Evolutionary conservation across 2,797 vertebrate species (phyloP).

Genomic region (Rhodeus uyekii): DNA sequence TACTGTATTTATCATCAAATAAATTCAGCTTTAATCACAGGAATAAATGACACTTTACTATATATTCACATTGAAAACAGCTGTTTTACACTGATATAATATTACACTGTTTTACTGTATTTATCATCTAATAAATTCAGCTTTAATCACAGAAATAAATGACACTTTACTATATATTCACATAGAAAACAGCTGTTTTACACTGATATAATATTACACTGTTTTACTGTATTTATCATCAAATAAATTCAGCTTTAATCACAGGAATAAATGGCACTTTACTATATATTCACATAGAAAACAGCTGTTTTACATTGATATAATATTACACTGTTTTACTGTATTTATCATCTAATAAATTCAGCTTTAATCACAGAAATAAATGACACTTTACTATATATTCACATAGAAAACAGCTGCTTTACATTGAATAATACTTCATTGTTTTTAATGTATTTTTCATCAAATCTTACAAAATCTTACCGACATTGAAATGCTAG

Average conservation of each 20-base stretch:
- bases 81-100: rapidly evolving
- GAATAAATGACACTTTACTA: not conserved
- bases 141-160: not conserved
- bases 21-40: not conserved
- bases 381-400: not conserved
- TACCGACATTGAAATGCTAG: too few species aligned
- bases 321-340: not conserved
- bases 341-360: not conserved
- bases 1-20: not conserved
- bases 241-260: not conserved
- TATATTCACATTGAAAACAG: not conserved
- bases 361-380: not conserved
- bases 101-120: not conserved
- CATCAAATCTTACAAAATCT: too few species aligned
- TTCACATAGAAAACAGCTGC: not conserved
- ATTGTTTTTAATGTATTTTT: not conserved
- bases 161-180: not conserved
- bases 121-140: not conserved
- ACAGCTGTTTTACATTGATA: rapidly evolving
- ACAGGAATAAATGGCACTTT: not conserved
- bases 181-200: not conserved
- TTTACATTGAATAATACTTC: not conserved
- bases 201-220: rapidly evolving
- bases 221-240: not conserved
- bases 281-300: not conserved